A percentile compares a stretch with the other conserved stretches of the same genome.
phyloP scores from a whole-genome alignment of 2,888 invertebrate species.

The Plusia festucae region DNA sequence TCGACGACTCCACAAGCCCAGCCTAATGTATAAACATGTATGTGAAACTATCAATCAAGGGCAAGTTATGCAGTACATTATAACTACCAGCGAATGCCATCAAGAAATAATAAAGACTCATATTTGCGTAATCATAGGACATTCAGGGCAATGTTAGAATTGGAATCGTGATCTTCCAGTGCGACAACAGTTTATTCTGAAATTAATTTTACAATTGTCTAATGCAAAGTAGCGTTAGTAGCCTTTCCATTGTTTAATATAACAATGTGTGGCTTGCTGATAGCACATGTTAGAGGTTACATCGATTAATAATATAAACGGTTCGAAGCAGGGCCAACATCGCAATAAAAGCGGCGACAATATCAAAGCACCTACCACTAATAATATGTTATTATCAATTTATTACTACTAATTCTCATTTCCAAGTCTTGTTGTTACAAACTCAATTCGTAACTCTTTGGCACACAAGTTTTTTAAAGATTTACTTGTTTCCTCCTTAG shows the following conservation, averaged over 20 bases:
- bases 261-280: background rate
- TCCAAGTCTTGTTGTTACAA: too few species aligned
- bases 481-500: too few species aligned
- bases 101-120: slow-evolving; percentile 31
- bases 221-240: background rate
- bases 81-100: slow-evolving; percentile 24
- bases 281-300: too few species aligned
- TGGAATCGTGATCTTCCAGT: slow-evolving; percentile 29
- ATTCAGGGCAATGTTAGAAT: slow-evolving; percentile 34
- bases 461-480: too few species aligned
- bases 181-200: slow-evolving; percentile 13
- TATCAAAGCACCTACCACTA: too few species aligned
- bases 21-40: slow-evolving; percentile 9
- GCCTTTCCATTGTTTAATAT: background rate
- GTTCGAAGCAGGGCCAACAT: too few species aligned
- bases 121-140: slow-evolving; percentile 25
- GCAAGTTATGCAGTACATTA: slow-evolving; percentile 28
- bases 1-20: slow-evolving; percentile 43
- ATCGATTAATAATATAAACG: too few species aligned
- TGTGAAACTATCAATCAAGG: slow-evolving; percentile 26
- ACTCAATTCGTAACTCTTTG: too few species aligned
- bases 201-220: slow-evolving; percentile 1
- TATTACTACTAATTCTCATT: too few species aligned
- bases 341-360: too few species aligned
- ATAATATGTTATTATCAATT: too few species aligned